Evolutionary conservation across 2,888 invertebrate species (phyloP).

Genomic region (Cantharis nigra): DNA sequence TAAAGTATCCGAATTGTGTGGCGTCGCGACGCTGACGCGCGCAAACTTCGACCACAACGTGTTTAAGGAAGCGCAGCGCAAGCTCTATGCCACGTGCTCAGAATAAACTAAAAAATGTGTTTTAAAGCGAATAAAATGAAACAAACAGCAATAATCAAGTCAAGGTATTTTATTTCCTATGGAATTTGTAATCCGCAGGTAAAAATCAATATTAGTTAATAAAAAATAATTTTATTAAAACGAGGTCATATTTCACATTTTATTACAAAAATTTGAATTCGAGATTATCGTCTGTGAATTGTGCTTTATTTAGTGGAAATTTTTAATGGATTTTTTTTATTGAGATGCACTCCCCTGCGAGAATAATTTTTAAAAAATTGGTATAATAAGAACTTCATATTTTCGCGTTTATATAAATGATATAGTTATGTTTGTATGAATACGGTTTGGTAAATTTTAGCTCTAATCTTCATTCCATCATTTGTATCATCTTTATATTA

Average conservation of each 20-base stretch:
- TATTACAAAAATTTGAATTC: not conserved
- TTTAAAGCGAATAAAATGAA: not conserved
- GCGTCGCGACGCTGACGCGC: slow-evolving; percentile 23
- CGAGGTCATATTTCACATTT: not conserved
- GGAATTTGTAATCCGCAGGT: not conserved
- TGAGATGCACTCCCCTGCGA: not conserved
- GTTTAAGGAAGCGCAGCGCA: slow-evolving; percentile 10
- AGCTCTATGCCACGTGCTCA: slow-evolving; percentile 8
- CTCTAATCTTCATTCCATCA: too few species aligned
- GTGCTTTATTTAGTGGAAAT: not conserved
- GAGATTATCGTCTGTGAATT: not conserved
- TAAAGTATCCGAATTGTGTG: slow-evolving; percentile 7
- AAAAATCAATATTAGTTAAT: not conserved
- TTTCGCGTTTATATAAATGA: not conserved
- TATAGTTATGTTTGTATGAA: not conserved
- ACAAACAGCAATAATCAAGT: slow-evolving; percentile 6
- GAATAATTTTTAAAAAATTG: not conserved
- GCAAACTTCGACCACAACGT: slow-evolving; percentile 10
- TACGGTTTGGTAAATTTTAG: too few species aligned
- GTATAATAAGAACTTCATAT: not conserved
- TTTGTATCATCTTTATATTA: too few species aligned
- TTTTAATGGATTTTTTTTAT: not conserved
- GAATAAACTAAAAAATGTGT: slow-evolving; percentile 1
- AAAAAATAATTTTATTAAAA: not conserved
- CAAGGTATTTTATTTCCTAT: not conserved